Percentiles rank a stretch among this genome's conserved stretches.
Conservation (phyloP, 2,113 vertebrate genomes). For the Charadrius vociferus region DNA sequence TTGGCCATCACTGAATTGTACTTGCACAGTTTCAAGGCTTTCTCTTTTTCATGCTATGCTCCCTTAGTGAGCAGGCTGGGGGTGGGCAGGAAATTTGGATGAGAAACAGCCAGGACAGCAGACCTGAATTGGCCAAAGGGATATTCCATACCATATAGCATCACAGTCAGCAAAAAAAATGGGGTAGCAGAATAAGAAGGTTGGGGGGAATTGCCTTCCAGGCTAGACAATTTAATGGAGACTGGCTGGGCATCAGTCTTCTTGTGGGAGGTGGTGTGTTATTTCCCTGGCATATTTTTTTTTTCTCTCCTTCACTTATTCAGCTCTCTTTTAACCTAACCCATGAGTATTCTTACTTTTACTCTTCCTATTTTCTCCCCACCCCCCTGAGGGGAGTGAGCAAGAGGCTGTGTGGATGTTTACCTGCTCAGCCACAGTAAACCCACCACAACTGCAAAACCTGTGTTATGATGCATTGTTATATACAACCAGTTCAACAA, state of each 20-base stretch:
- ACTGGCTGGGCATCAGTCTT: neutral
- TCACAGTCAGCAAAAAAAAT: neutral
- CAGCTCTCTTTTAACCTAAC: neutral
- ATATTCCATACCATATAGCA: neutral
- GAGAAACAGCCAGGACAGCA: neutral
- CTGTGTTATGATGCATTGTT: neutral
- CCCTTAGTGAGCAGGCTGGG: neutral
- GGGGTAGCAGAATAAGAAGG: neutral
- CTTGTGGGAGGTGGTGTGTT: neutral
- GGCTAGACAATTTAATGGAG: neutral
- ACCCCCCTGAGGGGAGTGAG: fast-evolving
- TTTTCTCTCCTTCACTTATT: neutral
- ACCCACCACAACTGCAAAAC: neutral
- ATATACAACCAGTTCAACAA: neutral
- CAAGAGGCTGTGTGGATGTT: neutral
- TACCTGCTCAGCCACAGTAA: neutral
- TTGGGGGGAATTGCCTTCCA: neutral
- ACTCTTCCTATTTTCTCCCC: too few relatives aligned
- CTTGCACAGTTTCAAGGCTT: neutral
- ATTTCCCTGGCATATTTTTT: neutral
- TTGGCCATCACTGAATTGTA: neutral
- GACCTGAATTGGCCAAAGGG: neutral
- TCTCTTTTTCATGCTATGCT: neutral
- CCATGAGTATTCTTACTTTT: neutral
- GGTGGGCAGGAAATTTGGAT: neutral